Base-by-base conservation (phyloP, 2,888 invertebrate genomes). In the Drosophila falleni region DNA sequence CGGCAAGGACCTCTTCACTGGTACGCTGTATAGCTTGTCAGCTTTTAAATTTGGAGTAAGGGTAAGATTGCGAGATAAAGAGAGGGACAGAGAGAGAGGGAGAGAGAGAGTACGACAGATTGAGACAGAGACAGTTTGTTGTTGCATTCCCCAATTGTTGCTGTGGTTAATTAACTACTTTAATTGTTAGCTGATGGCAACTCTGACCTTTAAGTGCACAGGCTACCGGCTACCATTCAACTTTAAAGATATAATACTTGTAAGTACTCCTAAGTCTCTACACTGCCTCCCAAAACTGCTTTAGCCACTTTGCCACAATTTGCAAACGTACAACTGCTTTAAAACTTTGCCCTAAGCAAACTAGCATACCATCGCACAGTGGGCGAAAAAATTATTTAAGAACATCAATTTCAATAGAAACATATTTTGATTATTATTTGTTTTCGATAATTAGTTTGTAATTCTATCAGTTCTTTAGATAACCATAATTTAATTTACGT, bases 151-250 rank as follows among this genome's bases (percentile, higher is more conserved):
- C 56, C 59, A 50, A 66, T 55, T 71, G 71, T 63, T 68, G 62
- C 62, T 75, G 62, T 39, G 74, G 74, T 74, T 74, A 74, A 74
- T 74, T 74, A 74, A 66, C 74, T 66, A 58, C 51, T 62, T 71
- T 71, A 75, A 75, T 71, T 67, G 51, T 66, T 31, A 65, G 37
- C 74, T 58, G 35, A 42, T 66, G 50, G 66, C 74, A 62, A 56
- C 37, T 54, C 44, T 41, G 33, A 26, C 55, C 42, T 23, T 53
- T 23, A 49, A 65, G 58, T 59, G 59, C 59, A 64, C 15, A 26
- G 23, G 6, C 23, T 19, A 37, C 15, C 50, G 23, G 6, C 23
- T 19, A 37, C 15, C 50, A 46, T 59, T 59, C n/a, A 5, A 64
- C 55, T 44, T 73, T 69, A 47, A 37, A 31, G 39, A 47, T 54